Percentiles rank a stretch among this genome's conserved stretches.
phyloP scores from a whole-genome alignment of 1,140 invertebrate genomes.

The Leptonema lineaticorne region DNA sequence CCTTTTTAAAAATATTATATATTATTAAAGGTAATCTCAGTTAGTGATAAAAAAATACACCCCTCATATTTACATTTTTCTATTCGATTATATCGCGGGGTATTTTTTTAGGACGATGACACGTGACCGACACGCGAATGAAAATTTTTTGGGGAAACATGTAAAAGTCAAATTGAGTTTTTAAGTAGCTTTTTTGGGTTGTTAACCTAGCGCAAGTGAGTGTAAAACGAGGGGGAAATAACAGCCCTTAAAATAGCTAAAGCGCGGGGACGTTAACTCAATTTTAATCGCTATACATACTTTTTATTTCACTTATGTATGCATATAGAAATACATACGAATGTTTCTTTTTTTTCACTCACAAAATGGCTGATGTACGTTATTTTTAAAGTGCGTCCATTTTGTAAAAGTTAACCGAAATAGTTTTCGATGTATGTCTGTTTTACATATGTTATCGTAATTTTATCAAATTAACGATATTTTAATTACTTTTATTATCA shows the following conservation, averaged over 20 bases:
- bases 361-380: neutral
- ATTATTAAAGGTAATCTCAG: no score
- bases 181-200: conserved; percentile 32
- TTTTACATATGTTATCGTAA: no score
- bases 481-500: no score
- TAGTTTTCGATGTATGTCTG: neutral
- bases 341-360: neutral
- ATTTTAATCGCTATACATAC: neutral
- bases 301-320: neutral
- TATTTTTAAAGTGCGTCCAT: neutral
- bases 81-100: conserved; percentile 19
- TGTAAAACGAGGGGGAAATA: conserved; percentile 23
- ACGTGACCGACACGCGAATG: conserved; percentile 27
- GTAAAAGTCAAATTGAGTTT: conserved; percentile 28
- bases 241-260: conserved; percentile 1
- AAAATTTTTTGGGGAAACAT: conserved; percentile 7
- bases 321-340: no score
- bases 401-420: neutral
- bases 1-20: no score
- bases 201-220: conserved; percentile 5
- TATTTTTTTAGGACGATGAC: conserved; percentile 16
- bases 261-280: neutral
- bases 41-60: conserved; percentile 14
- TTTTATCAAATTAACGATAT: no score
- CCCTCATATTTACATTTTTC: conserved; percentile 2